These are phyloP conservation scores for Holothuria leucospilota DNA, from an alignment of 53 echinoderm and acorn worm genomes.

Conservation along the genomic window DNA sequence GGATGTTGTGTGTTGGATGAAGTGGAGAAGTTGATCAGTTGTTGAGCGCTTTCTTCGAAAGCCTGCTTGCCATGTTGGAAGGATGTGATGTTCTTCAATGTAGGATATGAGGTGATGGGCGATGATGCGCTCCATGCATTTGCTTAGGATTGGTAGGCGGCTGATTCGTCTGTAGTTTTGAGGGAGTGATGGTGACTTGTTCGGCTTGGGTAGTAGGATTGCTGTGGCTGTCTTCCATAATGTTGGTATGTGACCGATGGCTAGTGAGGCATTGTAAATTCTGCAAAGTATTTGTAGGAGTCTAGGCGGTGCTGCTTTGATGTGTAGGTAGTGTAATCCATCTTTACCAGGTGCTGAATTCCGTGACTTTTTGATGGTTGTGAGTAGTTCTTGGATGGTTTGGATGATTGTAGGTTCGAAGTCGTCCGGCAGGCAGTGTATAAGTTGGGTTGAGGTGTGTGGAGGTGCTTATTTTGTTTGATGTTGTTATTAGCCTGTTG, in stretches of 20 bases:
- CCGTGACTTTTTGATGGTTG: neutral
- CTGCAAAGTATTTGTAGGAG: neutral
- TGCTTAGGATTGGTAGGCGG: neutral
- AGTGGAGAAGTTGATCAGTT: neutral
- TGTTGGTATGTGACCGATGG: neutral
- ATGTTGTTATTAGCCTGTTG: neutral
- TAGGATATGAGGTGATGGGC: neutral
- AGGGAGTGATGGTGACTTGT: neutral
- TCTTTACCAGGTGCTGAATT: conserved; percentile 14
- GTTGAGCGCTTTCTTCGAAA: neutral
- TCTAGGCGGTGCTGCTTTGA: neutral
- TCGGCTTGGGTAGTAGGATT: neutral
- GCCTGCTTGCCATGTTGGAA: conserved; percentile 15
- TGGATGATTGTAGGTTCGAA: neutral
- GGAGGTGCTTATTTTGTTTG: neutral
- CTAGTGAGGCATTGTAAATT: neutral
- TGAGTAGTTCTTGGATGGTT: neutral
- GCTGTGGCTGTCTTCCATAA: conserved; percentile 26
- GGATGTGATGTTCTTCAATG: neutral
- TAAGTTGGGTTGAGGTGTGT: neutral
- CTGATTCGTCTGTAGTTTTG: conserved; percentile 2
- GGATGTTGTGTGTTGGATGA: too few species aligned
- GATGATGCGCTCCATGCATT: neutral
- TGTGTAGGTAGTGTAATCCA: neutral
- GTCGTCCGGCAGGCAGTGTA: neutral